Evolutionary conservation across 2,113 vertebrate genomes (phyloP).

Genomic region (Dromaius novaehollandiae): DNA sequence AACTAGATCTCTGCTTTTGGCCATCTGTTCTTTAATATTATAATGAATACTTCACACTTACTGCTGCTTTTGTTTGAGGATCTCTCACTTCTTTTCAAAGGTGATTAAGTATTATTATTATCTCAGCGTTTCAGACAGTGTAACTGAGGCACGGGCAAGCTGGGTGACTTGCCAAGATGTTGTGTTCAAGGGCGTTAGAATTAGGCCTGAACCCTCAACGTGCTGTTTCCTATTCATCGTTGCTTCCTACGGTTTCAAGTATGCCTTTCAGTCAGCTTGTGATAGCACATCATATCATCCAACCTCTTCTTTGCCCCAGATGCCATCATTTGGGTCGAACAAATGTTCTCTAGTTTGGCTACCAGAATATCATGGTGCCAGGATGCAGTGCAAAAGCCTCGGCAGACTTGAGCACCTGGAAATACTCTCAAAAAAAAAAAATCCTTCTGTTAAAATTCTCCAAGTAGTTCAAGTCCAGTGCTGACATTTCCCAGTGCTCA

Average conservation of each 20-base stretch:
- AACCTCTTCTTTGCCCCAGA: conserved; percentile 53
- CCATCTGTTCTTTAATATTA: conserved; percentile 68
- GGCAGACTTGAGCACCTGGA: conserved; percentile 42
- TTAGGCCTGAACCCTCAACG: not conserved
- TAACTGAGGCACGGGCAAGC: conserved; percentile 34
- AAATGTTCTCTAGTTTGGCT: conserved; percentile 48
- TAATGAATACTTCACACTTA: conserved; percentile 60
- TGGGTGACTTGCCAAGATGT: conserved; percentile 34
- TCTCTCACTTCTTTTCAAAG: conserved; percentile 43
- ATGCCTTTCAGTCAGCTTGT: not conserved
- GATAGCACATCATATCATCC: not conserved
- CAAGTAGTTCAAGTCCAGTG: conserved; percentile 22
- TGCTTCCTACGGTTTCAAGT: not conserved
- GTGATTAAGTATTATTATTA: conserved; percentile 51
- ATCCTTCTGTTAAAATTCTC: conserved; percentile 44
- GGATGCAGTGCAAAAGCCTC: not conserved
- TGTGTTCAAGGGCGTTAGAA: not conserved
- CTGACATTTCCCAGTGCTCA: not conserved
- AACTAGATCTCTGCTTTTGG: conserved; percentile 53
- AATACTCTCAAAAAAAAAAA: conserved; percentile 25
- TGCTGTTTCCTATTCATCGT: not conserved
- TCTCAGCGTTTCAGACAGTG: conserved; percentile 37
- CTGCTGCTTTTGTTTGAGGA: conserved; percentile 37
- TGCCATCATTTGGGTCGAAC: not conserved
- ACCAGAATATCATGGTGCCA: not conserved